Conservation (phyloP, 2,113 vertebrate species). For the Gallinago undulata region DNA sequence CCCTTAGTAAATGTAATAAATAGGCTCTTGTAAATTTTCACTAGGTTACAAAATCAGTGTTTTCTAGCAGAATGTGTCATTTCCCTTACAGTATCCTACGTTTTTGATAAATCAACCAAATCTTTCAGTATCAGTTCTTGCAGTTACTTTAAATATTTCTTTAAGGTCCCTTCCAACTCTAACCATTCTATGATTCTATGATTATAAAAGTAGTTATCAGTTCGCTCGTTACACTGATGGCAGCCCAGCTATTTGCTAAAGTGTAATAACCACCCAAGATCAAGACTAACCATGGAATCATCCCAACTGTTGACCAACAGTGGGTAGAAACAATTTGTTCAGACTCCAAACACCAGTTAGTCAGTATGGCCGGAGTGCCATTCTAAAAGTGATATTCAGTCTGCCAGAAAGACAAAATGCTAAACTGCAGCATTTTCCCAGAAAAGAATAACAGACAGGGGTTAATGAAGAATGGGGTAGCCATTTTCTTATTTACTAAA, state of each 20-base stretch:
- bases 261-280: not conserved
- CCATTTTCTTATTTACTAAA: not conserved
- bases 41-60: not conserved
- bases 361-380: not conserved
- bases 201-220: not conserved
- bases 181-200: not conserved
- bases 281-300: not conserved
- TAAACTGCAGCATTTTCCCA: not conserved
- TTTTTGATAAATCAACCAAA: not conserved
- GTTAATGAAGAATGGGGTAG: not conserved
- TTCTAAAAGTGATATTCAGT: not conserved
- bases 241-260: not conserved
- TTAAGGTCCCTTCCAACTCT: not conserved
- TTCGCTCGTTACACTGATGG: not conserved
- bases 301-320: not conserved
- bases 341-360: not conserved
- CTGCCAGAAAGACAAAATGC: not conserved
- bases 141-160: not conserved
- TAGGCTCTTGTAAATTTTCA: not conserved
- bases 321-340: not conserved
- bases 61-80: not conserved
- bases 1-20: not conserved
- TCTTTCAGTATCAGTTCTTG: not conserved
- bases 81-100: not conserved
- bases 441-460: not conserved